Base-by-base conservation (phyloP, 1,140 invertebrate species). In the Sweltsa coloradensis region DNA sequence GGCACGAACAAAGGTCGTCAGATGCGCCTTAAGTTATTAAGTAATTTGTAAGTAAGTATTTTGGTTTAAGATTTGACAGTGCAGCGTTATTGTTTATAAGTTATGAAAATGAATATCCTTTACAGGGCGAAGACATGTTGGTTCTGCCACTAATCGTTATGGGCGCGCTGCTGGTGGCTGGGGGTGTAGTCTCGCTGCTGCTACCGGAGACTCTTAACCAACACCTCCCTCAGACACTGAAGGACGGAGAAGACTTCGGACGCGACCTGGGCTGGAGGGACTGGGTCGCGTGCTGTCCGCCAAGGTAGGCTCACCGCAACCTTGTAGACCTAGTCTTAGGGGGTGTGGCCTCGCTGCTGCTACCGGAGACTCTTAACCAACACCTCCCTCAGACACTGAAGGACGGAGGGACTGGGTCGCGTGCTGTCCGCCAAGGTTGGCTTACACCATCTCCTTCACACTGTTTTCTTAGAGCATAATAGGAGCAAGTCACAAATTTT, bases 171-270 rank as follows among this genome's bases (percentile, higher is more conserved):
- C 51, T 69, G 43, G 57, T 71, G 23, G 50, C 62, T 9, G 69
- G 69, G n/a, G 70, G 67, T 22, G 34, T 69, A 5, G 53, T 60
- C 16, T 61, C 61, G 11, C 57, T 73, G 6, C 51, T 66, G n/a
- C 58, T 73, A 23, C 70, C 70, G 0, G 70, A 73, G 58, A 73
- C 71, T 5, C 57, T 69, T 14, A 60, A 67, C 21, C 60, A 60
- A 39, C 60, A 65, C 24, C 53, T 72, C 18, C 70, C 71, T 16
- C 63, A 72, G 53, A 71, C 64, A 5, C 41, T 66, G 19, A 55
- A 62, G 23, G 64, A 66, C 41, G 64, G 64, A 4, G 65, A 67
- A 52, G 49, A 55, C 16, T 65, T 65, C 48, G 57, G 58, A 5
- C 55, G 55, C 24, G 48, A 27, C 3, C 41, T 23, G 46, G 23